Evolutionary conservation across 2,888 invertebrate genomes (phyloP), one percentile per base, ranked within the genome.

Genomic region (Leucoma salicis): DNA sequence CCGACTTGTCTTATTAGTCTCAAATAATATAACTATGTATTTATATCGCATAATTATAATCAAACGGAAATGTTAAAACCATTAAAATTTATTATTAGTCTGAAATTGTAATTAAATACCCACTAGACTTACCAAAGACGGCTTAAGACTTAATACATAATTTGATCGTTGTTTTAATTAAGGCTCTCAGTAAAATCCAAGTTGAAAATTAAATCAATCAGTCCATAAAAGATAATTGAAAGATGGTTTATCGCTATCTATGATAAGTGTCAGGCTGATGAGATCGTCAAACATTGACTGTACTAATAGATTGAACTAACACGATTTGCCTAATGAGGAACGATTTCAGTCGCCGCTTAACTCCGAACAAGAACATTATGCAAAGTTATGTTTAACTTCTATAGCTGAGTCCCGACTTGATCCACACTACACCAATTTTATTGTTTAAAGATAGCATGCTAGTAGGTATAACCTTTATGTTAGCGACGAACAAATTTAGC

Each of bases 311-410:
- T 73, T 78, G 73, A 78, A 75, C 81, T 76, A 78, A 78, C 81
- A 74, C 74, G 82, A 86, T 88, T 85, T 85, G 79, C 86, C 78
- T 86, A 87, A 86, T 87, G 82, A 86, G 79, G 69, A 74, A 61
- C 78, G 81, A 82, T 79, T 81, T 66, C 63, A 69, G 63, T 70
- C 69, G 58, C 67, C 66, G 60, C 62, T 68, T 61, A 70, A 71
- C 69, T 74, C 68, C 61, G 70, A 64, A 63, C 74, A 70, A 69
- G 74, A 72, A 68, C 78, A 83, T 85, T 85, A 88, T 88, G 84
- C 82, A 78, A 81, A 85, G 74, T 79, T 77, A 68, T 81, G 74
- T 86, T 87, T 85, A 80, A 79, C 75, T 85, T 83, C 66, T 71
- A 70, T 70, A 79, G 81, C 77, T 78, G 68, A 72, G 72, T 53